phyloP scores from a whole-genome alignment of 2,888 invertebrate genomes.

The Lysandra bellargus region DNA sequence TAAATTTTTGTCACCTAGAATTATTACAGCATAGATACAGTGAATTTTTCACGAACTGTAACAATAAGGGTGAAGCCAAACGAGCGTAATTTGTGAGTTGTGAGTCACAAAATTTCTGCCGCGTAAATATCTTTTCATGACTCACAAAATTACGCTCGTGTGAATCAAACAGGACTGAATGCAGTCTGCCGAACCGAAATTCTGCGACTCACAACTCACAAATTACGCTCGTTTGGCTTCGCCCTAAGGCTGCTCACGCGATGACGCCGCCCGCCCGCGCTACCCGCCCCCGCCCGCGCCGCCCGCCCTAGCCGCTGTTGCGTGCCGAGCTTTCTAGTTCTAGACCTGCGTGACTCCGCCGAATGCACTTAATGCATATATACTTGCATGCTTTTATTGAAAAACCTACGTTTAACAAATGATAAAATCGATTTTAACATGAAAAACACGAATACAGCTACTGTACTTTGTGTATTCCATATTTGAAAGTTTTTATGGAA shows the following conservation, averaged over 20 bases:
- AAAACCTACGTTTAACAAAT: constrained; percentile 36
- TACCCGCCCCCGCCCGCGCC: not conserved
- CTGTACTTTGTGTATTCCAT: not conserved
- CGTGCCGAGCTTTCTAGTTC: constrained; percentile 47
- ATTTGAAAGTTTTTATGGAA: not conserved
- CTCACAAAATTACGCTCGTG: too few relatives aligned
- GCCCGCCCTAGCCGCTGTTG: constrained; percentile 44
- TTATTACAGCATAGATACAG: constrained; percentile 25
- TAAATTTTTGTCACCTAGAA: constrained; percentile 22
- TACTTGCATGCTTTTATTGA: constrained; percentile 42
- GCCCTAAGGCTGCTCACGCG: constrained; percentile 42
- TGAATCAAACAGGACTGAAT: too few relatives aligned
- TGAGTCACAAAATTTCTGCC: too few relatives aligned
- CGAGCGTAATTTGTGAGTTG: too few relatives aligned
- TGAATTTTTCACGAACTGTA: constrained; percentile 47
- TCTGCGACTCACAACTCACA: too few relatives aligned
- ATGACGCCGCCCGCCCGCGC: constrained; percentile 37
- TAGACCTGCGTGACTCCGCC: constrained; percentile 47
- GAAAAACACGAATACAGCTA: constrained; percentile 32
- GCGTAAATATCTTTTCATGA: too few relatives aligned
- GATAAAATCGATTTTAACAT: constrained; percentile 32
- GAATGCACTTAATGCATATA: constrained; percentile 45
- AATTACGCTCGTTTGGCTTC: too few relatives aligned
- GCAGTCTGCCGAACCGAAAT: too few relatives aligned
- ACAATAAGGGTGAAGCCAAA: constrained; percentile 36